Percentiles rank a stretch among this genome's conserved stretches.
Conservation (phyloP, 2,888 invertebrate genomes). For the Erebia aethiops region DNA sequence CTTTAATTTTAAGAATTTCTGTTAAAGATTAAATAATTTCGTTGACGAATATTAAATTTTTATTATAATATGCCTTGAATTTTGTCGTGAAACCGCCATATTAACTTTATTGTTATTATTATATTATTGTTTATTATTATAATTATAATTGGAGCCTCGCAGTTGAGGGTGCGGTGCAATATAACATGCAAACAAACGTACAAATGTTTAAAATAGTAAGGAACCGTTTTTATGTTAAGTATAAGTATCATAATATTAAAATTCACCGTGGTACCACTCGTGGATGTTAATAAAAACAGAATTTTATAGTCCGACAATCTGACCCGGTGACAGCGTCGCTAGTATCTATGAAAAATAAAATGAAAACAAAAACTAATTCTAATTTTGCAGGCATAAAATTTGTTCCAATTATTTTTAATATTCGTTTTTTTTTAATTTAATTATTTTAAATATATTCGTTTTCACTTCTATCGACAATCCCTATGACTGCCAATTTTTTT, state of each 20-base stretch:
- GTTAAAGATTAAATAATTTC: slow-evolving; percentile 1
- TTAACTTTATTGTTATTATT: slow-evolving; percentile 55
- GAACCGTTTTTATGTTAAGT: background rate
- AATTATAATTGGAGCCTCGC: slow-evolving; percentile 61
- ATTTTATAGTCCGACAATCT: too few species aligned
- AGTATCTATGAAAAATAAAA: too few species aligned
- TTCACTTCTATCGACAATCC: too few species aligned
- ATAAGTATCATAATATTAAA: background rate
- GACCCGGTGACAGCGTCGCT: too few species aligned
- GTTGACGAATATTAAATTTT: slow-evolving; percentile 6
- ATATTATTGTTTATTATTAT: slow-evolving; percentile 45
- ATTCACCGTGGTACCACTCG: background rate
- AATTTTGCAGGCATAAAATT: too few species aligned
- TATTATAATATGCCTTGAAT: background rate
- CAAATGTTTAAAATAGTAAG: slow-evolving; percentile 25
- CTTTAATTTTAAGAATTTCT: slow-evolving; percentile 17
- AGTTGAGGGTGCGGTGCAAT: slow-evolving; percentile 60
- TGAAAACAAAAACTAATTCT: too few species aligned
- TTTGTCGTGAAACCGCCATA: slow-evolving; percentile 54
- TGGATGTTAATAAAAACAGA: background rate
- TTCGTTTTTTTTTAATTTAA: too few species aligned
- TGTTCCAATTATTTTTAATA: too few species aligned
- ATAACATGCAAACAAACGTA: slow-evolving; percentile 19
- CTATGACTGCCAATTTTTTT: too few species aligned
- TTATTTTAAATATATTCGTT: too few species aligned